A percentile compares a stretch with the other conserved stretches of the same genome.
Evolutionary conservation across 92 coral and sea anemone genomes (phyloP).

Genomic region (Bergia puertoricense): DNA sequence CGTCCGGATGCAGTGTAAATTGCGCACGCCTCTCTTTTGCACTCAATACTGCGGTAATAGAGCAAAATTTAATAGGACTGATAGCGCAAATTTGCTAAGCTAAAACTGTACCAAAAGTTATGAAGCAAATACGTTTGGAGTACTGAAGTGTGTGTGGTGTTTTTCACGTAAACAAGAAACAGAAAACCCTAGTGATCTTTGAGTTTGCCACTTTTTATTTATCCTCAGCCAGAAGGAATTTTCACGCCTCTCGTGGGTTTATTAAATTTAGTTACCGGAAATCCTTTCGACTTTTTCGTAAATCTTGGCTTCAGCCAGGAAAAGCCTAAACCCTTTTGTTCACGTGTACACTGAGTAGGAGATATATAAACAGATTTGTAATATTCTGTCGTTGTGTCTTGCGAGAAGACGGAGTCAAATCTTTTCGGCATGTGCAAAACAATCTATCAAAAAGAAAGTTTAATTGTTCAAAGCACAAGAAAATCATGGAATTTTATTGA

Average conservation of each 20-base stretch:
- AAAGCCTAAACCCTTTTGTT: not conserved
- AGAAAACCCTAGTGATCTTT: not conserved
- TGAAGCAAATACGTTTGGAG: not conserved
- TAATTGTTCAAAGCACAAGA: too few species aligned
- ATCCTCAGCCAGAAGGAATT: not conserved
- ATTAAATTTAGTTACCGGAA: not conserved
- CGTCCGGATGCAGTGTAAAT: not conserved
- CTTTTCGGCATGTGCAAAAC: too few species aligned
- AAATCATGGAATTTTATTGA: too few species aligned
- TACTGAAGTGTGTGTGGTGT: not conserved
- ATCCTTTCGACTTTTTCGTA: not conserved
- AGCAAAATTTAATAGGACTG: not conserved
- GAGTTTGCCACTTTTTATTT: too few species aligned
- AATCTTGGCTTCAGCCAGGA: not conserved
- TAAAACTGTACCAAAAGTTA: not conserved
- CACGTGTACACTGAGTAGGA: not conserved
- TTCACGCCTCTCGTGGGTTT: not conserved
- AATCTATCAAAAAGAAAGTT: too few species aligned
- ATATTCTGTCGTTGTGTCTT: not conserved
- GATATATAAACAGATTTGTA: not conserved
- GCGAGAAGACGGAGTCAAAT: not conserved
- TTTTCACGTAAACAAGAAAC: not conserved
- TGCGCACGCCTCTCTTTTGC: slow-evolving; percentile 5
- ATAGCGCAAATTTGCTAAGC: not conserved
- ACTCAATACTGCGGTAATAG: not conserved